Conservation (phyloP, 2,888 invertebrate genomes). For the Lasioglossum oenotherae region DNA sequence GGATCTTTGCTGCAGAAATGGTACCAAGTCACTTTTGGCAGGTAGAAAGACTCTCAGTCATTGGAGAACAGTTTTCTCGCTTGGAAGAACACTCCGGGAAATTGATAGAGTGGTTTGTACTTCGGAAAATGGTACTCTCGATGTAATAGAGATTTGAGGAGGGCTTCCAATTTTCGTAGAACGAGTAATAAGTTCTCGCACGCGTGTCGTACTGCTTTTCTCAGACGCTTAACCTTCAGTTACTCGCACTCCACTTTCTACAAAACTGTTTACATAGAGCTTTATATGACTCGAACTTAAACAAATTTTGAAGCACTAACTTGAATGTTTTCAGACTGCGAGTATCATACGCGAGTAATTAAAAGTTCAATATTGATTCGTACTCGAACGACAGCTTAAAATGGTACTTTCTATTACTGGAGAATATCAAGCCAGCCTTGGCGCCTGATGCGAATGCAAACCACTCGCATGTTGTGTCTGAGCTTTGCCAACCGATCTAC, state of each 20-base stretch:
- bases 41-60: neutral
- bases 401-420: constrained; percentile 1
- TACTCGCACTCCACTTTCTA: no score
- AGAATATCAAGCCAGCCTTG: constrained; percentile 33
- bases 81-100: neutral
- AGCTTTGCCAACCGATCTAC: constrained; percentile 75
- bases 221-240: no score
- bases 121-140: neutral
- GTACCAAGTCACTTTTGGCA: neutral
- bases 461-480: constrained; percentile 60
- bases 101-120: neutral
- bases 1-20: neutral
- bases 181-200: neutral
- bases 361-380: neutral
- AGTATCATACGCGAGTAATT: no score
- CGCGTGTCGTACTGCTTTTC: no score
- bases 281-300: no score
- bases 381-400: neutral
- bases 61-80: neutral
- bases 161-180: neutral
- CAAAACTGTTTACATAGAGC: no score
- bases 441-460: constrained; percentile 59
- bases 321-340: no score
- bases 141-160: neutral
- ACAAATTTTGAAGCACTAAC: no score